Evolutionary conservation across 2,797 vertebrate genomes (phyloP), one percentile per base, ranked within the genome.

Genomic region (Synaphobranchus kaupii): DNA sequence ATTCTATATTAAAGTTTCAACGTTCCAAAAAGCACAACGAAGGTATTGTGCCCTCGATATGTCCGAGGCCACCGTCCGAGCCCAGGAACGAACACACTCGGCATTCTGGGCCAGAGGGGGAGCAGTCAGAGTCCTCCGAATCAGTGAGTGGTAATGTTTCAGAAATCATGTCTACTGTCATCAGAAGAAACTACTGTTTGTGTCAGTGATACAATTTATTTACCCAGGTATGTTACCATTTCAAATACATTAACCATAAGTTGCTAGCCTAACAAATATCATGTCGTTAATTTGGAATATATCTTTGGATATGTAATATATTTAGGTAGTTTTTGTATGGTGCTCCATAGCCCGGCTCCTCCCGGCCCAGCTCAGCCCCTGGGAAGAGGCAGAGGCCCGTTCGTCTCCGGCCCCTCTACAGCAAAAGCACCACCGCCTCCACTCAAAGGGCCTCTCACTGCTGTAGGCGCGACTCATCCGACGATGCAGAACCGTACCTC

Each of bases 281-380:
- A 10, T 71, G 28, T 71, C 12, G 68, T 28, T 39, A 3, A 8
- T 73, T 73, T 13, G 17, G 68, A 73, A 73, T 15, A 39, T 15
- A 39, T 34, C 28, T 73, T 39, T 15, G 15, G 3, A 13, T 44
- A 76, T 39, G 15, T 3, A 34, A 13, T 73, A 73, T 25, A 31
- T 71, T 12, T 4, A 15, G 12, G 31, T 17, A 68, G 73, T 52
- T n/a, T 58, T 39, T 60, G 4, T 81, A 0, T 86, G n/a, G 68
- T 31, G 88, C 88, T 91, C 47, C 60, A 91, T 90, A 97, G 98
- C 91, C 93, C n/a, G 90, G 93, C 58, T 96, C 94, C 0, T 95
- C 97, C 78, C 93, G 96, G 50, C 98, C 98, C 56, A 97, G 94
- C 87, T 98, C 97, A 0, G 97, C 97, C 68, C 97, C 98, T 0